A percentile compares a stretch with the other conserved stretches of the same genome.
Conservation (phyloP, 2,113 vertebrate species). For the Erythrocercus mccallii region DNA sequence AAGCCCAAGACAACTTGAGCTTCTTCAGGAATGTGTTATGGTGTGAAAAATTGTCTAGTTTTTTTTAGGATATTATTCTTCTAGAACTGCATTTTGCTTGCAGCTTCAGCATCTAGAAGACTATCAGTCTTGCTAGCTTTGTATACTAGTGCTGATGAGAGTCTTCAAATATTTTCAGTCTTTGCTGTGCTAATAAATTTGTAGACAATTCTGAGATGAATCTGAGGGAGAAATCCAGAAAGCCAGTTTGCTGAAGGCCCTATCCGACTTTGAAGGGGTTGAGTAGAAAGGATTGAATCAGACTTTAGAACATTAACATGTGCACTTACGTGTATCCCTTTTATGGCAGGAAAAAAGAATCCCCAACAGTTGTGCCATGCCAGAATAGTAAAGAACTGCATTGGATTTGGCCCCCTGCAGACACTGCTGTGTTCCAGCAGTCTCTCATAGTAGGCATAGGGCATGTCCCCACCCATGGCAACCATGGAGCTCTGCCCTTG, state of each 20-base stretch:
- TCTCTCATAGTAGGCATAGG: fast-evolving
- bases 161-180: neutral
- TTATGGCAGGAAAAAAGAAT: neutral
- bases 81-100: neutral
- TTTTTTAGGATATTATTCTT: neutral
- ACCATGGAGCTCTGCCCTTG: neutral
- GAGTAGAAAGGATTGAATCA: neutral
- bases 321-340: neutral
- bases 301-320: neutral
- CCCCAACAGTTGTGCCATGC: neutral
- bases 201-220: neutral
- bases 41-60: neutral
- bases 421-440: neutral
- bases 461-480: neutral
- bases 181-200: neutral
- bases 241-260: neutral
- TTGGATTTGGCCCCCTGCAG: neutral
- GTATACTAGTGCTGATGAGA: neutral
- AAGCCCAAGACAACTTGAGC: neutral
- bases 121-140: neutral
- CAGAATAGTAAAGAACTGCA: neutral
- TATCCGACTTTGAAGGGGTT: neutral
- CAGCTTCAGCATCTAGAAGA: neutral
- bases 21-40: neutral
- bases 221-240: neutral